Base-by-base conservation (phyloP, 1,140 invertebrate genomes). In the Teleogryllus occipitalis region DNA sequence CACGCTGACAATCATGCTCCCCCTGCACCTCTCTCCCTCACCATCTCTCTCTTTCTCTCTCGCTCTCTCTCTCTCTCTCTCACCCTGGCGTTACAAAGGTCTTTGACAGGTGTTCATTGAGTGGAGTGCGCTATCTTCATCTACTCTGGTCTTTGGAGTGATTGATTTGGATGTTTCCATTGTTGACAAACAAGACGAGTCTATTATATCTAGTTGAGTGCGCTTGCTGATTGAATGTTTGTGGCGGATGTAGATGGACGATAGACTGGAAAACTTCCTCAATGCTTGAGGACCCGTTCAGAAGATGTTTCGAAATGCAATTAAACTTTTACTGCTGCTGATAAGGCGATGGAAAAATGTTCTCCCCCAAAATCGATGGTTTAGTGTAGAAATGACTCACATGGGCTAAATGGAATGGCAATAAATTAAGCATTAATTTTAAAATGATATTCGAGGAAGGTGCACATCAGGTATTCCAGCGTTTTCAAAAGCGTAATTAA, bases 81-180 rank as follows among this genome's bases (percentile, higher is more conserved):
- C 54, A 3, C 54, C 2, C 54, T 65, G 54, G 54, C 54, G 54
- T 65, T 65, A 65, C 54, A 65, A 65, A 65, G 54, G 54, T 65
- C 54, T 65, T 65, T 65, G 54, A 65, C 54, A 65, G 54, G 54
- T 65, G 54, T 18, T 65, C 54, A 65, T 65, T 7, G 54, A 65
- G 54, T 65, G 54, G 54, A 65, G 54, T 65, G 54, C 54, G 54
- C 54, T 65, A 65, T 65, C 54, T 65, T 65, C 54, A 65, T 65
- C 54, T 65, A 10, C 54, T 65, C 54, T 65, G 54, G 10, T 65
- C 54, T 65, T 65, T 65, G 54, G 54, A 65, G 54, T 65, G 54
- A 65, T 65, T 14, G 54, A 65, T 65, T 65, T 65, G 54, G 54
- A 18, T 65, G 54, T 65, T 65, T 65, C 54, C 54, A 14, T 65